Evolutionary conservation across 2,113 vertebrate genomes (phyloP), one percentile per base, ranked within the genome.

Genomic region (Terrapene triunguis): DNA sequence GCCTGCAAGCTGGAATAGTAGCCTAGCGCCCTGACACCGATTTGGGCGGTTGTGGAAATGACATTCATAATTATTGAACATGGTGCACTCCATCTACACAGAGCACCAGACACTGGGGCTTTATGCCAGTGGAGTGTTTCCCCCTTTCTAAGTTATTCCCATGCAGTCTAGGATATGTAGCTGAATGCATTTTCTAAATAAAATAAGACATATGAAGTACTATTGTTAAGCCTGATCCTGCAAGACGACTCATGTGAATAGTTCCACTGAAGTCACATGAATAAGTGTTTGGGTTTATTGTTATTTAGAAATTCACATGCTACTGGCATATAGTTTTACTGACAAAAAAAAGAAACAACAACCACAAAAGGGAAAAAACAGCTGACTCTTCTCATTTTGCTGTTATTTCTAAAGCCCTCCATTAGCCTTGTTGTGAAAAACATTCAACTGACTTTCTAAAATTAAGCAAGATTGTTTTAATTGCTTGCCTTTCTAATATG

Each of bases 131-230:
- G 8, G 11, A 57, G 11, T 57, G 55, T 57, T 57, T 57, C 10
- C 25, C 0, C 6, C 57, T 35, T 13, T 87, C 72, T 3, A 8
- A 92, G 29, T 44, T 84, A 44, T 47, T 83, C 54, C 57, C 4
- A 10, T 3, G 0, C 42, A 51, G 51, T 90, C 25, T 83, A 78
- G 51, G 50, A 35, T 80, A 19, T 0, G 3, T 35, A 8, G 1
- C 51, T 51, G 11, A 19, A 16, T 79, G 74, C 21, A 72, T 54
- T 8, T n/a, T 76, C 53, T 6, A 44, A 69, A 2, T 8, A 84
- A n/a, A 69, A 2, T 8, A 82, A n/a, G 8, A 32, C 2, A 27
- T 24, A 69, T 0, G 0, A 72, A 76, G 50, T n/a, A 87, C 35
- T 51, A 87, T 4, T 80, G 62, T 82, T 1, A 2, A 53, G 22